These are phyloP conservation scores for Garra rufa DNA, from an alignment of 2,113 vertebrate species.

Conservation along the genomic window DNA sequence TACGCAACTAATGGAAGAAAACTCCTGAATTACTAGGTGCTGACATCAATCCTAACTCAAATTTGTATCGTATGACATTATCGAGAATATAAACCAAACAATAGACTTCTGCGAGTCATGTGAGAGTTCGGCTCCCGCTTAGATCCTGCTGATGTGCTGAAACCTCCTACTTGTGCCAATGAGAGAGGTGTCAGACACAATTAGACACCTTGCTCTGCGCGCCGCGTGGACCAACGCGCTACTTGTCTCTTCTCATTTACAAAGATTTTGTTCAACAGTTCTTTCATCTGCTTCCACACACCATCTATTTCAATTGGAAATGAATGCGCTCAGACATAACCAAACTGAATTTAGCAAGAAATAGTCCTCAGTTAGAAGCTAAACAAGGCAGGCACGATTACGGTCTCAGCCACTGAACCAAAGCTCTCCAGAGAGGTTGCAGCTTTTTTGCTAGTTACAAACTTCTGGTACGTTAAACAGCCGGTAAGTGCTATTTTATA, in stretches of 20 bases:
- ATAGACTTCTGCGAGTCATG: conserved; percentile 10
- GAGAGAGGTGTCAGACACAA: conserved; percentile 53
- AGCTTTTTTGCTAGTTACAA: background rate
- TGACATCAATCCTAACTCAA: conserved; percentile 32
- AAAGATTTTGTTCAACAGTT: conserved; percentile 67
- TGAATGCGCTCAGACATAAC: background rate
- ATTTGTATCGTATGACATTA: conserved; percentile 4
- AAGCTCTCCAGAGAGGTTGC: background rate
- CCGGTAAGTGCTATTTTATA: background rate
- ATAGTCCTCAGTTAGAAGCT: conserved; percentile 20
- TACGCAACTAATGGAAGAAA: conserved; percentile 48
- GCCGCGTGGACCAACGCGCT: conserved; percentile 69
- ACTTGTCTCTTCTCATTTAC: conserved; percentile 75
- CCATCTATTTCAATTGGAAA: conserved; percentile 64
- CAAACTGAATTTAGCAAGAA: conserved; percentile 19
- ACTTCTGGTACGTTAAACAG: background rate
- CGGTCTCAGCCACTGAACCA: conserved; percentile 18
- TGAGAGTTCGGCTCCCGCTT: conserved; percentile 9
- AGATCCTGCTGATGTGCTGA: conserved; percentile 40
- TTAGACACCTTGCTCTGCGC: conserved; percentile 45
- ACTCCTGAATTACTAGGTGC: conserved; percentile 10
- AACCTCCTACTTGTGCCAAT: conserved; percentile 46
- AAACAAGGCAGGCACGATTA: conserved; percentile 22
- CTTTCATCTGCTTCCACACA: conserved; percentile 72
- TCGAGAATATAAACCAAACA: conserved; percentile 14